Base-by-base conservation (phyloP, 2,888 invertebrate genomes). In the Cheilosia soror region DNA sequence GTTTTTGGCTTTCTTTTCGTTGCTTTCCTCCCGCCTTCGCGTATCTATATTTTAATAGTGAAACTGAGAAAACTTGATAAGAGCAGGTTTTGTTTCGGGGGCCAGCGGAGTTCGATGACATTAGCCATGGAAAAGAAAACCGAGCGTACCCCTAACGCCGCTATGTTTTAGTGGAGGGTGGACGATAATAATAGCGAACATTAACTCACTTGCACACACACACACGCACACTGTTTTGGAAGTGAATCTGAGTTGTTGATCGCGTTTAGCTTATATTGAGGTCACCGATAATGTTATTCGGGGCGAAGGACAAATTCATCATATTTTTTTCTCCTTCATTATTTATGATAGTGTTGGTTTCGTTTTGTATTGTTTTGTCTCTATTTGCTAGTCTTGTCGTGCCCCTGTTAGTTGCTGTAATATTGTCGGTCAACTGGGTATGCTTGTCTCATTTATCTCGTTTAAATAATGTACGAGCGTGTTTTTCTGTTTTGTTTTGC, bases 251-350 rank as follows among this genome's bases (percentile, higher is more conserved):
- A 6, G 53, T 37, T 47, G 55, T 63, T 53, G 62, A 62, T 68
- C 53, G 62, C 29, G 62, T 29, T 27, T 66, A 47, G 58, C 60
- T 42, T 47, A 49, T 63, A 69, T 44, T 63, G 49, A 69, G 75
- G 81, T 81, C 76, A 71, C 37, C 71, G 65, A 82, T 55, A 63
- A 71, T 76, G 47, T 68, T 40, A 55, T 72, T 77, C 42, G 49
- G 33, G 51, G 15, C 71, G 66, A 72, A 77, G 60, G 77, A 72
- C 72, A 63, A 55, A 82, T 57, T 71, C 40, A 71, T 60, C 25
- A 15, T 57, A 53, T n/a, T 42, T 33, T 47, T 58, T n/a, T 37
- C 29, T 55, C 68, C 13, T 57, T 69, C 29, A 40, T 55, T 66
- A 63, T 79, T 68, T 51, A 9, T 33, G 58, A 37, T 63, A 31